Evolutionary conservation across 2,888 invertebrate genomes (phyloP).

Genomic region (Stratiomys singularior): DNA sequence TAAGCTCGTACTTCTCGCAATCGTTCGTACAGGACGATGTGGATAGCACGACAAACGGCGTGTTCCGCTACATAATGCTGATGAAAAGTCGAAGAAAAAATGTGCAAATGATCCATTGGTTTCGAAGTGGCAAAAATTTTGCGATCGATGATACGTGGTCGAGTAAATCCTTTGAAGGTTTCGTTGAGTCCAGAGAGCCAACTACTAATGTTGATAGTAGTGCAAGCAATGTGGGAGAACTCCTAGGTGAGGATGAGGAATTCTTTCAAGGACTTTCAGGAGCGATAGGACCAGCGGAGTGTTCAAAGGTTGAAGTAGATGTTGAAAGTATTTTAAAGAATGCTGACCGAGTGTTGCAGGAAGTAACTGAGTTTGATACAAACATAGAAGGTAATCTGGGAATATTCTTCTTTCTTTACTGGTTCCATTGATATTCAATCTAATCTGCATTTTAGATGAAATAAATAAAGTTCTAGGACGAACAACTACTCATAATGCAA

Average conservation of each 20-base stretch:
- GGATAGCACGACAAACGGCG: constrained; percentile 18
- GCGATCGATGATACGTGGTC: background rate
- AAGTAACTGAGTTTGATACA: background rate
- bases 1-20: constrained; percentile 48
- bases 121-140: constrained; percentile 38
- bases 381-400: no score
- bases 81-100: constrained; percentile 35
- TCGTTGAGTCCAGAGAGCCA: background rate
- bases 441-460: no score
- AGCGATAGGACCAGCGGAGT: background rate
- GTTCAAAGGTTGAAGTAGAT: background rate
- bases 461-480: no score
- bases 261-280: background rate
- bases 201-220: background rate
- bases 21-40: constrained; percentile 21
- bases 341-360: background rate
- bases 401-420: no score
- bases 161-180: constrained; percentile 41
- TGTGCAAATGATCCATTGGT: constrained; percentile 28
- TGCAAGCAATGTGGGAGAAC: background rate
- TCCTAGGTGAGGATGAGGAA: constrained; percentile 31
- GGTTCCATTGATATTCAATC: no score
- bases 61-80: constrained; percentile 41
- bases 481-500: no score
- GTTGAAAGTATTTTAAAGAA: constrained; percentile 6